Conservation (phyloP, 2,797 vertebrate species). For the Neoniphon sammara region DNA sequence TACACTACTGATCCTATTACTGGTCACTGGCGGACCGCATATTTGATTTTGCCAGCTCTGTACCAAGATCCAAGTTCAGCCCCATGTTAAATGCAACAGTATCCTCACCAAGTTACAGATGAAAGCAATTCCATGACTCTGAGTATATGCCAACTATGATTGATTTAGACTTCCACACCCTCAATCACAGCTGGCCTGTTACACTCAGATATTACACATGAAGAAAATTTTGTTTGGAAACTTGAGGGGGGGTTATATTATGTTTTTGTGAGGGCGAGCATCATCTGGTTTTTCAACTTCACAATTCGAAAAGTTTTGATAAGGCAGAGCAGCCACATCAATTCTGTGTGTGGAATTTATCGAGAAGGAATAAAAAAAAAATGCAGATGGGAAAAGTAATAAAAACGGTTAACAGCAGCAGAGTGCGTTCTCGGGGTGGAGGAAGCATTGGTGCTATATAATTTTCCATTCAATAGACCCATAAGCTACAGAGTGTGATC, state of each 20-base stretch:
- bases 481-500: conserved; percentile 36
- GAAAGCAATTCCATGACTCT: conserved; percentile 54
- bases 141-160: conserved; percentile 42
- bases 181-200: conserved; percentile 64
- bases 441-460: conserved; percentile 54
- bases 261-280: conserved; percentile 39
- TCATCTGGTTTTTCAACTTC: conserved; percentile 63
- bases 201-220: conserved; percentile 62
- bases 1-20: neutral
- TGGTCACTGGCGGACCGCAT: neutral
- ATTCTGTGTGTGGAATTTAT: conserved; percentile 41
- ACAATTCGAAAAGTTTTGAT: conserved; percentile 67
- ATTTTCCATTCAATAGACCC: conserved; percentile 58
- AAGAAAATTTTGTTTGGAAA: conserved; percentile 62
- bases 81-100: conserved; percentile 31
- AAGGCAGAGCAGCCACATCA: conserved; percentile 4
- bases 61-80: conserved; percentile 13
- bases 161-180: conserved; percentile 58
- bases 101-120: conserved; percentile 16
- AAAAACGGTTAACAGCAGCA: conserved; percentile 37
- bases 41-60: neutral
- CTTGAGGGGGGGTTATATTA: conserved; percentile 38
- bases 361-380: conserved; percentile 21
- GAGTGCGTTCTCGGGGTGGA: conserved; percentile 46
- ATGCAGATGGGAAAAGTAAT: conserved; percentile 54